A percentile compares a stretch with the other conserved stretches of the same genome.
Evolutionary conservation across 2,113 vertebrate species (phyloP).

Genomic region (Tetrao urogallus): DNA sequence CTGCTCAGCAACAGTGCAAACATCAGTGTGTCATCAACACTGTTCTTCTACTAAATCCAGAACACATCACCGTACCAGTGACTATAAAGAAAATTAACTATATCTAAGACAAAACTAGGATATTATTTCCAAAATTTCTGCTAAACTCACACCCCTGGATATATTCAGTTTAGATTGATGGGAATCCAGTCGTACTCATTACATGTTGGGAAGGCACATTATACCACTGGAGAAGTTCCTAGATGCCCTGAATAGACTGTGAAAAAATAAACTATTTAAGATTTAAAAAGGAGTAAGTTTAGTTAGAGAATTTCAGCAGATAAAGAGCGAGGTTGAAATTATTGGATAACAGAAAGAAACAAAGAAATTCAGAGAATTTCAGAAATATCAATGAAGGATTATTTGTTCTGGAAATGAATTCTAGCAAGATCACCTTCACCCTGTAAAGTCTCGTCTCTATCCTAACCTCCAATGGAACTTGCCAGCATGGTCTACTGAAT

Average conservation of each 20-base stretch:
- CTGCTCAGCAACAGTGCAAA: background rate
- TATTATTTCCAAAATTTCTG: background rate
- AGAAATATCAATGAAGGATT: background rate
- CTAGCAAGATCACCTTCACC: background rate
- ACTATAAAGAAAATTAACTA: background rate
- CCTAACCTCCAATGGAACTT: background rate
- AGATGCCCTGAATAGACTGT: background rate
- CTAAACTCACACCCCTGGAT: background rate
- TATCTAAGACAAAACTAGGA: background rate
- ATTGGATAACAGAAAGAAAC: background rate
- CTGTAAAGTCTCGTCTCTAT: background rate
- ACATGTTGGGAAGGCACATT: background rate
- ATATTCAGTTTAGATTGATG: background rate
- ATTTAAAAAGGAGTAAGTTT: background rate
- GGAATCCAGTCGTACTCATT: background rate
- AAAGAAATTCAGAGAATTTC: background rate
- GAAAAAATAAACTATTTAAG: background rate
- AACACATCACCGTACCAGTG: background rate
- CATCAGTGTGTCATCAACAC: background rate
- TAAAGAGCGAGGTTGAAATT: background rate
- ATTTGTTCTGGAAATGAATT: conserved; percentile 12
- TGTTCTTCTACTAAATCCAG: background rate
- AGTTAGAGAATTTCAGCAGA: background rate
- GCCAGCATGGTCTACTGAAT: background rate
- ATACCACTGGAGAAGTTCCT: background rate